Conservation (phyloP, 2,888 invertebrate species). For the Leptopterna dolabrata region DNA sequence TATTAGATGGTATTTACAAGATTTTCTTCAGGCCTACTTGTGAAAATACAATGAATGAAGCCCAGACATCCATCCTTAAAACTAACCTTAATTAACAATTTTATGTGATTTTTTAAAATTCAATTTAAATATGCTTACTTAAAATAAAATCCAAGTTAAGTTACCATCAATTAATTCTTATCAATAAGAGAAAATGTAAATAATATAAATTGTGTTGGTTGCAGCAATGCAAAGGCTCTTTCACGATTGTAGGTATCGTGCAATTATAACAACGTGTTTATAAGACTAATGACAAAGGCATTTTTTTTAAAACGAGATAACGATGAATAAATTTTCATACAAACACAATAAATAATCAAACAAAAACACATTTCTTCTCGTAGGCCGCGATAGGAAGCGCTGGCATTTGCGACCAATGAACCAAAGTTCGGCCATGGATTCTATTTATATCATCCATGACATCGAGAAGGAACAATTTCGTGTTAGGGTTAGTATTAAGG, state of each 20-base stretch:
- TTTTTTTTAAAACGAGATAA: slow-evolving; percentile 18
- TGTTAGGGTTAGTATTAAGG: slow-evolving; percentile 38
- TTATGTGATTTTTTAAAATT: slow-evolving; percentile 12
- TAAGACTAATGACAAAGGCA: slow-evolving; percentile 12
- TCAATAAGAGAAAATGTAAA: slow-evolving; percentile 26
- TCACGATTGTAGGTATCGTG: slow-evolving; percentile 37
- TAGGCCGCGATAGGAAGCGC: slow-evolving; percentile 51
- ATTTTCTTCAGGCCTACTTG: slow-evolving; percentile 59
- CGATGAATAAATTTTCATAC: slow-evolving; percentile 3
- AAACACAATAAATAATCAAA: slow-evolving; percentile 32
- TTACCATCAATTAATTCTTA: neutral
- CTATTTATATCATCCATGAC: neutral
- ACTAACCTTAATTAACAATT: slow-evolving; percentile 42
- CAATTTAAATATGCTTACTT: neutral
- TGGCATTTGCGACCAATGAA: slow-evolving; percentile 44
- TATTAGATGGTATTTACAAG: slow-evolving; percentile 53
- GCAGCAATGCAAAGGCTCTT: slow-evolving; percentile 21
- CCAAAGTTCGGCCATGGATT: neutral
- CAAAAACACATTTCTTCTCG: slow-evolving; percentile 6
- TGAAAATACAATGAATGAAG: slow-evolving; percentile 59
- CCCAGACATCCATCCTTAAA: slow-evolving; percentile 47
- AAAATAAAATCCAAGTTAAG: neutral
- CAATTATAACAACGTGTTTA: slow-evolving; percentile 41
- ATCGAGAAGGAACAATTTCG: slow-evolving; percentile 6
- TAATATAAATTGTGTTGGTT: slow-evolving; percentile 25